Evolutionary conservation across 2,797 vertebrate species (phyloP), one percentile per base, ranked within the genome.

Genomic region (Channallabes apus): DNA sequence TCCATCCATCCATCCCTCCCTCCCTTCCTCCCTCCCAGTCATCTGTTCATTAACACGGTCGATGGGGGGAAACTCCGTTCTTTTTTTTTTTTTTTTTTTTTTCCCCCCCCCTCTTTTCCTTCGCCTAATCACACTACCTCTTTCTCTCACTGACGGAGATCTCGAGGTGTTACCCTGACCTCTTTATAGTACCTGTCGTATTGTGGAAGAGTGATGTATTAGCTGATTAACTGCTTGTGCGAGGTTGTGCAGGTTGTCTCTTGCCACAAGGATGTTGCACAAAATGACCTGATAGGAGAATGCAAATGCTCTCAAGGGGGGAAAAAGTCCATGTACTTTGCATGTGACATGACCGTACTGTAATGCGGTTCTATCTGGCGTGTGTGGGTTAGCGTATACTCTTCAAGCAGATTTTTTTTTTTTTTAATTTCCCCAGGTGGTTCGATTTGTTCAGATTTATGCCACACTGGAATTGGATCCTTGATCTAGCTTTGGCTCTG

Each of bases 281-380:
- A 64, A 54, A 82, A 76, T 51, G 84, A 83, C 82, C 72, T 68
- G n/a, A 41, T 62, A 68, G 46, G 80, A 83, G 80, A 71, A 75
- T 58, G 51, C 27, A 72, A 83, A 77, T 59, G 59, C 20, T 35
- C 15, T 72, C 46, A 51, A 51, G 46, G 11, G 46, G 46, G 58
- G 18, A 83, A 86, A n/a, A 58, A 56, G 59, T 77, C 22, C 7
- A 1, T 58, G 73, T 84, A n/a, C 32, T 77, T 84, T 84, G 82
- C 61, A 68, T 67, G 20, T 8, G 82, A 51, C 7, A 54, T 29
- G 62, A 29, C 62, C 8, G n/a, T 51, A 65, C 22, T 80, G 61
- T 51, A 80, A 51, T 80, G 22, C n/a, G 15, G 61, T 64, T 79
- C 58, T 27, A 3, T 20, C 61, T 29, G 38, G n/a, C 3, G n/a